Conservation (phyloP, 2,797 vertebrate genomes). For the Muscicapa comitata region DNA sequence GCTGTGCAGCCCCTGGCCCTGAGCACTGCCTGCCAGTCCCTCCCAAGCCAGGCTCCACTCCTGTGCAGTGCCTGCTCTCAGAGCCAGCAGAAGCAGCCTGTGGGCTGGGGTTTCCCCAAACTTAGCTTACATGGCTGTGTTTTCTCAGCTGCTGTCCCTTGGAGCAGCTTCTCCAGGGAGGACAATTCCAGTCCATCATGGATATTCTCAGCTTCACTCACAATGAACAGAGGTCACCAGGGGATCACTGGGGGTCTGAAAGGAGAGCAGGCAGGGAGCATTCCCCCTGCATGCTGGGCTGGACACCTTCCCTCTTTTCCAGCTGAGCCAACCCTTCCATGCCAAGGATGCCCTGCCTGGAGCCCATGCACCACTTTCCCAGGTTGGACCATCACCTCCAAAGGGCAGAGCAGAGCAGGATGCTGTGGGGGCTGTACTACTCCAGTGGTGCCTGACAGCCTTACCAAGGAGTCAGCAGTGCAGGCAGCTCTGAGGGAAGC, state of each 20-base stretch:
- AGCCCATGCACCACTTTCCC: rapidly evolving
- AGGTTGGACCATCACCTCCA: neutral
- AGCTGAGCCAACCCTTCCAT: neutral
- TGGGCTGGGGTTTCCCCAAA: neutral
- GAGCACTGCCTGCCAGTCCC: neutral
- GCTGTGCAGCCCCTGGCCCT: neutral
- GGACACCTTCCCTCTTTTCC: neutral
- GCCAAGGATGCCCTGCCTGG: rapidly evolving
- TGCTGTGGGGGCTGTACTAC: neutral
- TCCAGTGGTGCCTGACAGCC: neutral
- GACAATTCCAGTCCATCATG: neutral
- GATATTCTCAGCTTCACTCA: neutral
- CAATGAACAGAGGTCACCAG: neutral
- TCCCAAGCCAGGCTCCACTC: neutral
- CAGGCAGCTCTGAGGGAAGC: neutral
- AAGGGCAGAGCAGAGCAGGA: neutral
- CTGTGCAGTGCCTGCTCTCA: neutral
- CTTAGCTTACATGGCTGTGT: neutral
- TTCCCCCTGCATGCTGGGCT: neutral
- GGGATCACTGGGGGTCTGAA: neutral
- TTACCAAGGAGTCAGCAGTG: neutral
- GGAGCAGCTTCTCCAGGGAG: neutral
- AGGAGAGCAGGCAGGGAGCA: neutral
- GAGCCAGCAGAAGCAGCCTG: neutral
- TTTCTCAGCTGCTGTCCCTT: neutral